These are phyloP conservation scores for Graphium colonna DNA, from an alignment of 2,888 invertebrate genomes.

Conservation along the genomic window DNA sequence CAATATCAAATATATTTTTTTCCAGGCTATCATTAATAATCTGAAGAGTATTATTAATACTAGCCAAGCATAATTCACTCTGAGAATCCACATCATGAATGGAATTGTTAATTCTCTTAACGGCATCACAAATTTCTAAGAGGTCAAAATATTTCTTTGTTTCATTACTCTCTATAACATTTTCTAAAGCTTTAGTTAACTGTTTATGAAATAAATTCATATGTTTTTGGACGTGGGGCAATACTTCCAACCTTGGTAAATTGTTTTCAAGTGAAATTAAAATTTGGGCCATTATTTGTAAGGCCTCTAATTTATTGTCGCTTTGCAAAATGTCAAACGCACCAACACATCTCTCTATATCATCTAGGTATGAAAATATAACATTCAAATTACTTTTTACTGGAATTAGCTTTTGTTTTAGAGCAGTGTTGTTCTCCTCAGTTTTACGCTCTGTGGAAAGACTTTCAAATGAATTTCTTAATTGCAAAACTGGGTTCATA, in stretches of 20 bases:
- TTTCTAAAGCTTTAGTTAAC: constrained; percentile 77
- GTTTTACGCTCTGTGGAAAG: constrained; percentile 48
- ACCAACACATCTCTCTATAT: constrained; percentile 53
- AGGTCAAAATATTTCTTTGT: constrained; percentile 59
- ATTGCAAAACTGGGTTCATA: constrained; percentile 81
- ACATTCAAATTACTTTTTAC: constrained; percentile 58
- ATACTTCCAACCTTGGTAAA: constrained; percentile 48
- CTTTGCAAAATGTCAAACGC: constrained; percentile 61
- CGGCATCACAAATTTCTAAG: constrained; percentile 61
- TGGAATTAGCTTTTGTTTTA: constrained; percentile 51
- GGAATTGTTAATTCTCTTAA: constrained; percentile 55
- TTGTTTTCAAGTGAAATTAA: constrained; percentile 66
- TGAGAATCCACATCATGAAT: constrained; percentile 54
- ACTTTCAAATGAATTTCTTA: constrained; percentile 80
- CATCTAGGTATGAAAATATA: constrained; percentile 53
- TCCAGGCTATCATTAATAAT: constrained; percentile 56
- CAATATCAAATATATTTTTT: constrained; percentile 52
- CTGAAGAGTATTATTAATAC: constrained; percentile 55
- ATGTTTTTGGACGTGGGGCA: constrained; percentile 47
- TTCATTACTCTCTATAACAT: constrained; percentile 75
- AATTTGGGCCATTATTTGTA: constrained; percentile 72
- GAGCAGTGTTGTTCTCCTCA: constrained; percentile 43
- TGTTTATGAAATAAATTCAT: constrained; percentile 69
- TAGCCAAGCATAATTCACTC: constrained; percentile 48
- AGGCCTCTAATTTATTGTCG: constrained; percentile 63